Evolutionary conservation across 2,113 vertebrate genomes (phyloP), one percentile per base, ranked within the genome.

Genomic region (Mellivora capensis): DNA sequence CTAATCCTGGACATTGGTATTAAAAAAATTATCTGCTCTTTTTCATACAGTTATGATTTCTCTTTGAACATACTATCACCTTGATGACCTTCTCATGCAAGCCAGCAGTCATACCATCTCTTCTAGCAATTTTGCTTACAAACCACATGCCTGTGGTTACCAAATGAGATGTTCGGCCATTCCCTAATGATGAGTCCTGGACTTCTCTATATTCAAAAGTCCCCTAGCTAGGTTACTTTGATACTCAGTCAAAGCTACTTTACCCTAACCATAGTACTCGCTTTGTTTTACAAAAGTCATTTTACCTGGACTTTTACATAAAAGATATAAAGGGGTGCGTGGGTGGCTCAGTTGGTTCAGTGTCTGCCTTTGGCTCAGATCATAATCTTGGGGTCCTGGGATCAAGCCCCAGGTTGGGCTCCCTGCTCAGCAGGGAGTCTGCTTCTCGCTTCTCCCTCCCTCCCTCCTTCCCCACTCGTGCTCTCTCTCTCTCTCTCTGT

Each of bases 221-320:
- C 5, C 29, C 6, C 31, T 37, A 47, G 9, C 34, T 87, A 9
- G 39, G 9, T 84, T 94, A 62, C 29, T 91, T 81, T 87, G 29
- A 25, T 85, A 12, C 12, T 88, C 52, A 86, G 7, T 81, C 17
- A 80, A 1, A 34, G 47, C 25, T 31, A 82, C 31, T 81, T 71
- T 89, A 47, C 54, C 88, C 13, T 54, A 25, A 80, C 17, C 7
- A 17, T 25, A 86, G n/a, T 67, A 62, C 57, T 96, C 0, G 15
- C 87, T 74, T 61, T 97, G 42, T 92, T 94, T 92, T 94, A 67
- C 34, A 93, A 34, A 91, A 96, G 54, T 39, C 3, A 49, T 95
- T 87, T 96, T 86, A 87, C 7, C 39, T 96, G 34, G 39, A 67
- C 25, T 83, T 94, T 79, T 47, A 62, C 85, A 67, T 90, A 31